A percentile compares a stretch with the other conserved stretches of the same genome.
Evolutionary conservation across 30 jellyfish, hydroid and myxozoan species (phyloP).

Genomic region (Hydra vulgaris): DNA sequence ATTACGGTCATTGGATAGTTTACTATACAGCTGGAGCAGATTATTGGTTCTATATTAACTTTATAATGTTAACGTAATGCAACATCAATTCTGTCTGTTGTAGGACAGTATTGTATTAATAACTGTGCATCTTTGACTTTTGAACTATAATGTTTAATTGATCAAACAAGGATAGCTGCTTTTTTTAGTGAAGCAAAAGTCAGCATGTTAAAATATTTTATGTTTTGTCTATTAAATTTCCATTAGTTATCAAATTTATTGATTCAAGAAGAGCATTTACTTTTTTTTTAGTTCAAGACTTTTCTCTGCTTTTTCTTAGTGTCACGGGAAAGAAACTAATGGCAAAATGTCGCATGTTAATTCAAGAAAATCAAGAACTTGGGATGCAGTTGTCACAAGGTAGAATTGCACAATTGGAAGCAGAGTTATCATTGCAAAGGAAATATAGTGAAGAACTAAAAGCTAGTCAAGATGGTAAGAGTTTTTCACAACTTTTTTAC

Average conservation of each 20-base stretch:
- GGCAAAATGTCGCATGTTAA: slow-evolving; percentile 96
- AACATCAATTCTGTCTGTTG: no score
- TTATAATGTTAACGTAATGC: no score
- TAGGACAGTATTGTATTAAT: neutral
- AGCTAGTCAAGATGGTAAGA: slow-evolving; percentile 90
- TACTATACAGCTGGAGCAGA: neutral
- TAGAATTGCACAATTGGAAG: slow-evolving; percentile 90
- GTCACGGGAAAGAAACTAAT: slow-evolving; percentile 92
- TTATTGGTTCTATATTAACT: no score
- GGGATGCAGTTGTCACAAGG: slow-evolving; percentile 97
- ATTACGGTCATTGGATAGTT: neutral
- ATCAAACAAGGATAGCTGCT: neutral
- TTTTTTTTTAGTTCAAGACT: neutral
- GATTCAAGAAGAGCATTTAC: neutral
- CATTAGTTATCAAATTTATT: no score
- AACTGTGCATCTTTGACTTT: no score
- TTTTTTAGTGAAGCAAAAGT: neutral
- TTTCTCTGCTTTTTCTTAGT: slow-evolving; percentile 25
- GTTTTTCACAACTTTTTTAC: no score
- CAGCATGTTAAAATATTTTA: neutral
- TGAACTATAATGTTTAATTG: neutral
- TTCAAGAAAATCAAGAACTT: slow-evolving; percentile 94
- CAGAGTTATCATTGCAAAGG: slow-evolving; percentile 86
- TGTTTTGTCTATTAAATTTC: neutral
- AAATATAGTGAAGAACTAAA: slow-evolving; percentile 87